Percentiles rank a stretch among this genome's conserved stretches.
Conservation (phyloP, 2,113 vertebrate species). For the Lanius collurio region DNA sequence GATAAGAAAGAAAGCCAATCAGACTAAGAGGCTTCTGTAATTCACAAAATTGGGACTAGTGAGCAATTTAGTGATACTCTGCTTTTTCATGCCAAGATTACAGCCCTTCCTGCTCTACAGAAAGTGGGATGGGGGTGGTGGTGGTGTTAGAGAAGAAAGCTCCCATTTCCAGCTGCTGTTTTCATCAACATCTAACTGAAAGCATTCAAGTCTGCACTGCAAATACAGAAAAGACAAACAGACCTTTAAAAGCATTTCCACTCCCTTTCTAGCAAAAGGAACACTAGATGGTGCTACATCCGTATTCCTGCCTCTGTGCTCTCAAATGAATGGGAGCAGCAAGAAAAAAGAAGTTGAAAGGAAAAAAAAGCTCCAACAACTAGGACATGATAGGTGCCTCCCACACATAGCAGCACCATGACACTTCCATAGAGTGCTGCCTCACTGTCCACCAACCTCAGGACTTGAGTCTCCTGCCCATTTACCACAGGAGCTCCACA, state of each 20-base stretch:
- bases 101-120: not conserved
- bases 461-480: no score
- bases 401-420: rapidly evolving
- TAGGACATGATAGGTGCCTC: not conserved
- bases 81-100: not conserved
- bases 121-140: rapidly evolving
- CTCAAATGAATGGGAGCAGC: not conserved
- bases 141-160: not conserved
- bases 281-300: slow-evolving; percentile 59
- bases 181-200: not conserved
- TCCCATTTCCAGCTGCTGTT: not conserved
- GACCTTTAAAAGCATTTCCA: not conserved
- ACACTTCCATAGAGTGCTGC: not conserved
- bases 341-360: not conserved
- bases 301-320: rapidly evolving
- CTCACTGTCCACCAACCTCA: not conserved
- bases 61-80: not conserved
- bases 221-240: not conserved
- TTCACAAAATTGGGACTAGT: not conserved
- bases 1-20: not conserved
- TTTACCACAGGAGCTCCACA: not conserved
- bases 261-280: not conserved
- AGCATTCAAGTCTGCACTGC: not conserved
- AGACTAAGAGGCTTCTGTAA: not conserved
- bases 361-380: not conserved